A percentile compares a stretch with the other conserved stretches of the same genome.
phyloP scores from a whole-genome alignment of 1,140 invertebrate species.

The Solenopsis invicta region DNA sequence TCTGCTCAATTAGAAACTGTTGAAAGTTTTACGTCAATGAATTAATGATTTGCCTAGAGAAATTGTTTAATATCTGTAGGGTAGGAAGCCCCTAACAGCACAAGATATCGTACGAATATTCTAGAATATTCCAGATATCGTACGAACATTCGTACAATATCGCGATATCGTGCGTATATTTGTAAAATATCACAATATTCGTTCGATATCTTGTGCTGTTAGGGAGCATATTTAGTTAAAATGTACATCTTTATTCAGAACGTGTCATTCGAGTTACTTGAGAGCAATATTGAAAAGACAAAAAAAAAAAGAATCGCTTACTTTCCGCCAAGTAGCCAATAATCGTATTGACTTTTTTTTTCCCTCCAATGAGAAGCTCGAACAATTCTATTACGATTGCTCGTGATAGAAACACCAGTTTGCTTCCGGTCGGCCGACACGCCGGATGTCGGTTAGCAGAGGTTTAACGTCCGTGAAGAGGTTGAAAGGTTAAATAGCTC shows the following conservation, averaged over 20 bases:
- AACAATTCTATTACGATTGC: slow-evolving; percentile 50
- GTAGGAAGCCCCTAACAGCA: too few relatives aligned
- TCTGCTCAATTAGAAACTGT: neutral
- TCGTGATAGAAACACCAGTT: slow-evolving; percentile 46
- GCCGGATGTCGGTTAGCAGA: slow-evolving; percentile 59
- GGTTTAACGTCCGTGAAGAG: slow-evolving; percentile 59
- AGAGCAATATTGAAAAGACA: neutral
- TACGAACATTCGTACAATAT: too few relatives aligned
- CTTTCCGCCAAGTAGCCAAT: slow-evolving; percentile 15
- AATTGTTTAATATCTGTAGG: neutral
- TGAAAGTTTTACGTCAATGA: neutral
- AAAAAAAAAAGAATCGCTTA: slow-evolving; percentile 31
- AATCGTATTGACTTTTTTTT: slow-evolving; percentile 29
- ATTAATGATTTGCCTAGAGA: too few relatives aligned
- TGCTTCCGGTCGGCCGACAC: slow-evolving; percentile 48
- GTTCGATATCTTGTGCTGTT: too few relatives aligned
- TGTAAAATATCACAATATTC: too few relatives aligned
- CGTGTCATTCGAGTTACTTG: neutral
- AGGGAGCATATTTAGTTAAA: neutral
- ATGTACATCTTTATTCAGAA: neutral
- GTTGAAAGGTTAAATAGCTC: slow-evolving; percentile 63
- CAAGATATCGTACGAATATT: too few relatives aligned
- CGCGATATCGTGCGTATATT: too few relatives aligned
- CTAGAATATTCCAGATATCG: too few relatives aligned
- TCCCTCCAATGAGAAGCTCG: neutral